Evolutionary conservation across 2,797 vertebrate genomes (phyloP), one percentile per base, ranked within the genome.

Genomic region (Smutsia gigantea): DNA sequence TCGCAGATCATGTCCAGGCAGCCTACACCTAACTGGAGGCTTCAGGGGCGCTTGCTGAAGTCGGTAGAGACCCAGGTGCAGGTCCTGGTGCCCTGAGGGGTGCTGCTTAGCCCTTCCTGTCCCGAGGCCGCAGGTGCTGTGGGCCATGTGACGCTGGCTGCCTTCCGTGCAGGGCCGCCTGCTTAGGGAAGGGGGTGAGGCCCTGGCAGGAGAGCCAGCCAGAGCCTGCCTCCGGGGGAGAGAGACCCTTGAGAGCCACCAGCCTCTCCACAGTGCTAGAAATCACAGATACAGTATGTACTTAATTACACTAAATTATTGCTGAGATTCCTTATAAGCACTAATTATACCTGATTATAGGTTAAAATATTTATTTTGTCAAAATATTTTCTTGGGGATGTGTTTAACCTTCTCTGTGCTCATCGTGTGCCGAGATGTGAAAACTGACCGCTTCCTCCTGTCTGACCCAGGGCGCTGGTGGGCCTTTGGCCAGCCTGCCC

Each of bases 331-430:
- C 96, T 93, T 93, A 82, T 95, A 96, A 97, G 92, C 94, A 97
- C 98, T 98, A 98, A 98, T 90, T 37, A 63, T 4, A 68, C 91
- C 97, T 95, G 97, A 0, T 87, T 94, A 95, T 94, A 98, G 98
- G 97, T 98, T 97, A 59, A 98, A 97, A 64, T 98, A 98, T 98
- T 99, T 98, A 98, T 98, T 98, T 98, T 98, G 97, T 98, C 98
- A 74, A 93, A 96, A 49, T 96, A 78, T 96, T 98, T 98, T 92
- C 97, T 97, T 96, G 91, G 95, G 87, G 12, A 93, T 93, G 78
- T 97, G 94, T 97, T 97, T 98, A 96, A 96, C 95, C 93, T 95
- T 97, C 97, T 68, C 66, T 97, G 93, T 97, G 97, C 97, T 96
- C 77, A 63, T 92, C 94, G 18, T 98, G 95, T 97, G 94, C 96